Base-by-base conservation (phyloP, 2,113 vertebrate genomes). In the Ctenomys sociabilis region DNA sequence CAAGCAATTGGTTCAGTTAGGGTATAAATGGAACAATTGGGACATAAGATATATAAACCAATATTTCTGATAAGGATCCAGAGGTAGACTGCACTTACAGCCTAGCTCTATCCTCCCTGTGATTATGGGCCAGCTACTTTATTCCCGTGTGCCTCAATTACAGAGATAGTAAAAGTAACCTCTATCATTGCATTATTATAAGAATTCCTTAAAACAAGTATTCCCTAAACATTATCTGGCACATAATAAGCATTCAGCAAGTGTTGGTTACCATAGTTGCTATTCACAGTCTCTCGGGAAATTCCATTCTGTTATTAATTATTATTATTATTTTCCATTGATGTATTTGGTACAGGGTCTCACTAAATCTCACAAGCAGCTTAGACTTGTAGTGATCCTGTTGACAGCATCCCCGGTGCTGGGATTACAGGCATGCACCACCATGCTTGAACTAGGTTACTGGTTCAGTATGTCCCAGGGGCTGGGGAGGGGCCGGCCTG, bases 191-290 rank as follows among this genome's bases (percentile, higher is more conserved):
- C 37, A 70, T 16, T 49, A 3, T 9, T 37, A 30, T 37, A n/a
- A 88, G 35, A 92, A 83, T 28, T 35, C 28, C 94, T 84, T 11
- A 43, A 88, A 54, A 37, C 88, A 30, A 68, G 21, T 52, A 84
- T 63, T 68, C 88, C 43, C 54, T 66, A 68, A 95, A n/a, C 54
- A 35, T 12, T 28, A 57, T 78, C 82, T 68, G 91, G 94, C 54
- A 24, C n/a, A 49, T 0, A 72, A 35, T 7, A 85, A 95, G 64
- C 85, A 80, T 70, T 93, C 66, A 40, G 85, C 17, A 63, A 78
- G 72, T 61, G 89, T 88, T 52, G 68, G 91, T 83, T 93, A 59
- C 78, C 40, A 66, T 3, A 28, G 43, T 91, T 91, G 59, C 88
- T 90, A 66, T 43, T 63, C 85, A 59, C 63, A 45, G 7, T 70